Evolutionary conservation across 1,140 invertebrate species (phyloP), one percentile per base, ranked within the genome.

Genomic region (Alviniconcha marisindica): DNA sequence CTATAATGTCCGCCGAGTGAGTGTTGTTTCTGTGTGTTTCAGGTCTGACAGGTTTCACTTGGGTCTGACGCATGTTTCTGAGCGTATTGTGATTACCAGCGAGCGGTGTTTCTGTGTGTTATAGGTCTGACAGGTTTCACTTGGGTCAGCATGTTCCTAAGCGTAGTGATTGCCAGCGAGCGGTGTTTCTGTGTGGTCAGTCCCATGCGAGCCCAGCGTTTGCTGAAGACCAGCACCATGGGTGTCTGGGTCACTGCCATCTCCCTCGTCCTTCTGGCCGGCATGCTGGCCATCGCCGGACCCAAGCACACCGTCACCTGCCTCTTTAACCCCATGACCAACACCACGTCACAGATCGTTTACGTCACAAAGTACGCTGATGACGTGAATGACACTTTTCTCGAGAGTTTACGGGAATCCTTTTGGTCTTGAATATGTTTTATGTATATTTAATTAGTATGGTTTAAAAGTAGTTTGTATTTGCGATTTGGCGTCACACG

Each of bases 171-270:
- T 28, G 60, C 56, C 14, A 36, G 33, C 4, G 78, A 80, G 60
- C 78, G 78, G 21, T 80, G 78, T 80, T 66, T 80, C 56, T 80
- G 78, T 38, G 78, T 80, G 78, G 38, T 80, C 78, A 80, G 78
- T 44, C 78, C 78, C 4, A 36, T 80, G n/a, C 36, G 40, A 14
- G 78, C 78, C 54, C 78, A 80, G 54, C 56, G 78, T 31, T 15
- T 66, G 10, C 36, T 80, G 15, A 44, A 28, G n/a, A 69, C 56
- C 28, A 36, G 51, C 56, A 44, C 78, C 24, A 42, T 44, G 38
- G 38, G 44, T 0, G 38, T 42, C 38, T 24, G 66, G 38, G 18
- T 80, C 60, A 28, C 31, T 36, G 28, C 40, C 3, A 38, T 31
- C 38, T 66, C 56, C 14, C 0, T 28, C 15, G n/a, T 80, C 78